These are phyloP conservation scores for Drosophila takahashii DNA, from an alignment of 1,140 invertebrate genomes.

Conservation along the genomic window DNA sequence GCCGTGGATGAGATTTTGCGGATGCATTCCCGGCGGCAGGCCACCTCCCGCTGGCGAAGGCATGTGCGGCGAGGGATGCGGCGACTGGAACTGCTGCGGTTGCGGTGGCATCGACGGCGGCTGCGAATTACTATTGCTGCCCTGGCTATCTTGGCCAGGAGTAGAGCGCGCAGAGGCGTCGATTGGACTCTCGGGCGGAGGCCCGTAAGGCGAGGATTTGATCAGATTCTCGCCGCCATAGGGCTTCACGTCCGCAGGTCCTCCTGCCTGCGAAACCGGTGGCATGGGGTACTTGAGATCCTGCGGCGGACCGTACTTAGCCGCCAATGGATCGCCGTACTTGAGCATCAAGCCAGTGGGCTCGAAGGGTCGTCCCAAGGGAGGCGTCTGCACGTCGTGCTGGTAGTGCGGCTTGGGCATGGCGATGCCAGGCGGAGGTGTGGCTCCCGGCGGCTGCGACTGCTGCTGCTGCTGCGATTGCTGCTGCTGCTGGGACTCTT, in stretches of 20 bases:
- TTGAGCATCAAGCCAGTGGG: conserved; percentile 80
- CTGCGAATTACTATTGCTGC: conserved; percentile 84
- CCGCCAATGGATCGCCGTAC: conserved; percentile 78
- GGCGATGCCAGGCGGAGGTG: conserved; percentile 73
- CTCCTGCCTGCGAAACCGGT: conserved; percentile 56
- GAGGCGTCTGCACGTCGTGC: conserved; percentile 78
- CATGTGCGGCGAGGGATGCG: conserved; percentile 81
- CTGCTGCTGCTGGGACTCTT: conserved; percentile 43
- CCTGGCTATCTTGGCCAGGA: conserved; percentile 83
- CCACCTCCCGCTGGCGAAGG: conserved; percentile 75
- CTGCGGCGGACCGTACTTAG: conserved; percentile 76
- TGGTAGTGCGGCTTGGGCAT: conserved; percentile 84
- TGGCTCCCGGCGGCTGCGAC: conserved; percentile 69
- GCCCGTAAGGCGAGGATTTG: conserved; percentile 76
- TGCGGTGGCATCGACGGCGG: conserved; percentile 78
- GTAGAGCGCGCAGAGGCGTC: conserved; percentile 81
- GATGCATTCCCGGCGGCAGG: conserved; percentile 85
- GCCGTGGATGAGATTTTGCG: conserved; percentile 87
- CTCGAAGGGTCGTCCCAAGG: conserved; percentile 77
- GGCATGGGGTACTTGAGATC: conserved; percentile 84
- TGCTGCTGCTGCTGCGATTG: conserved; percentile 43
- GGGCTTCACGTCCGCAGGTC: conserved; percentile 46
- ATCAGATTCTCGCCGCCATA: conserved; percentile 82
- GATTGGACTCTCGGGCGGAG: conserved; percentile 79
- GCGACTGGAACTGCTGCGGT: conserved; percentile 79